These are phyloP conservation scores for Stylophora pistillata DNA, from an alignment of 64 coral and sea anemone species.

Conservation along the genomic window DNA sequence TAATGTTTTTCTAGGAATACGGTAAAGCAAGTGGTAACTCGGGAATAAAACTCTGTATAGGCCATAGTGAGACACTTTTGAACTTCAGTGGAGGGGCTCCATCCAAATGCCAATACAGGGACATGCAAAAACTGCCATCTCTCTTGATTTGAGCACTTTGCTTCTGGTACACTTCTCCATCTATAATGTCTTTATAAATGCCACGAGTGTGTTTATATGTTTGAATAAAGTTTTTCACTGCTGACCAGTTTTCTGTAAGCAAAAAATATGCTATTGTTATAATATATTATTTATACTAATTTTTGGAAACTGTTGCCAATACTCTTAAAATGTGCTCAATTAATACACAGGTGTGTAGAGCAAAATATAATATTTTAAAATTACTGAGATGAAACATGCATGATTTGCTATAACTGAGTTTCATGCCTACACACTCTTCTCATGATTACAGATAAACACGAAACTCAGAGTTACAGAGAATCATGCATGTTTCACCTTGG, in stretches of 20 bases:
- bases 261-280: slow-evolving; percentile 18
- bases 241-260: slow-evolving; percentile 64
- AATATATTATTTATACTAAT: slow-evolving; percentile 19
- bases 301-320: background rate
- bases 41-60: slow-evolving; percentile 79
- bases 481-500: too few relatives aligned
- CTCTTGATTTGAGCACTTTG: slow-evolving; percentile 25
- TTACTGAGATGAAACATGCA: too few relatives aligned
- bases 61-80: slow-evolving; percentile 71
- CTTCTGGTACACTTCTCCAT: slow-evolving; percentile 72
- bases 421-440: too few relatives aligned
- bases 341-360: too few relatives aligned
- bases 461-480: too few relatives aligned
- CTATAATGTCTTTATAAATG: slow-evolving; percentile 65
- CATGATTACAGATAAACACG: too few relatives aligned
- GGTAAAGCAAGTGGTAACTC: slow-evolving; percentile 63
- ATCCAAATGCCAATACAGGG: slow-evolving; percentile 78
- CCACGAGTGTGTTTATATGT: slow-evolving; percentile 47
- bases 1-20: slow-evolving; percentile 78
- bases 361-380: too few relatives aligned
- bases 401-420: too few relatives aligned
- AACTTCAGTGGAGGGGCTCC: slow-evolving; percentile 74
- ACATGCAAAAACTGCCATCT: slow-evolving; percentile 55
- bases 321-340: slow-evolving; percentile 3
- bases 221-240: slow-evolving; percentile 53